phyloP scores from a whole-genome alignment of 2,797 vertebrate species.

The Cossypha caffra region DNA sequence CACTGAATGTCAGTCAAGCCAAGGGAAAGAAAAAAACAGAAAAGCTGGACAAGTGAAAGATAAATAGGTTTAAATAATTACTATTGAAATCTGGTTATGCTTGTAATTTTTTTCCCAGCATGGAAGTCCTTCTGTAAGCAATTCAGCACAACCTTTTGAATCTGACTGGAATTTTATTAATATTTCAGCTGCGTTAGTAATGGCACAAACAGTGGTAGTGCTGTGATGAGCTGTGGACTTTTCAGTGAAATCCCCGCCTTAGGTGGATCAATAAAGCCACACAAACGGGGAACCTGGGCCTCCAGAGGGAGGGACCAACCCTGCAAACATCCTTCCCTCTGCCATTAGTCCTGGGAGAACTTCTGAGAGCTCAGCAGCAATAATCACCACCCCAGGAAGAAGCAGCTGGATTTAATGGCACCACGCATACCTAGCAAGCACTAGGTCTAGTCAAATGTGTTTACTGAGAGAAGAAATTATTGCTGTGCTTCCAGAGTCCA shows the following conservation, averaged over 20 bases:
- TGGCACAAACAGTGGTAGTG: not conserved
- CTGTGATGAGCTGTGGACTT: constrained; percentile 3
- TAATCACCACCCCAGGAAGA: not conserved
- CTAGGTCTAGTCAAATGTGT: not conserved
- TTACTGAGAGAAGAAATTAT: not conserved
- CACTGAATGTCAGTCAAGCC: not conserved
- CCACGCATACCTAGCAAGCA: not conserved
- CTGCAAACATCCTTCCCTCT: not conserved
- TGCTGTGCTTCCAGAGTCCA: not conserved
- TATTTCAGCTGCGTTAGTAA: not conserved
- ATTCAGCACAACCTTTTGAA: constrained; percentile 33
- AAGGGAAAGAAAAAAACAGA: not conserved
- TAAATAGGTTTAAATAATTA: constrained; percentile 55
- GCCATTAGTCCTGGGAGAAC: not conserved
- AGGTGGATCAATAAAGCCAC: not conserved
- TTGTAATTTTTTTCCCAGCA: constrained; percentile 65
- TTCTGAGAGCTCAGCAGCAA: not conserved
- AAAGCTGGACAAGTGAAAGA: constrained; percentile 32
- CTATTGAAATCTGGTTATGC: constrained; percentile 21
- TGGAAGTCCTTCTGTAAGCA: constrained; percentile 45
- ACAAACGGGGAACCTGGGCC: not conserved
- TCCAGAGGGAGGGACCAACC: not conserved
- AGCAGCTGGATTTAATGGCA: not conserved
- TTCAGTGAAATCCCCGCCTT: not conserved
- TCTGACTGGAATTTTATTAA: constrained; percentile 20